A percentile compares a stretch with the other conserved stretches of the same genome.
phyloP scores from a whole-genome alignment of 2,888 invertebrate genomes.

The Callinectes sapidus region DNA sequence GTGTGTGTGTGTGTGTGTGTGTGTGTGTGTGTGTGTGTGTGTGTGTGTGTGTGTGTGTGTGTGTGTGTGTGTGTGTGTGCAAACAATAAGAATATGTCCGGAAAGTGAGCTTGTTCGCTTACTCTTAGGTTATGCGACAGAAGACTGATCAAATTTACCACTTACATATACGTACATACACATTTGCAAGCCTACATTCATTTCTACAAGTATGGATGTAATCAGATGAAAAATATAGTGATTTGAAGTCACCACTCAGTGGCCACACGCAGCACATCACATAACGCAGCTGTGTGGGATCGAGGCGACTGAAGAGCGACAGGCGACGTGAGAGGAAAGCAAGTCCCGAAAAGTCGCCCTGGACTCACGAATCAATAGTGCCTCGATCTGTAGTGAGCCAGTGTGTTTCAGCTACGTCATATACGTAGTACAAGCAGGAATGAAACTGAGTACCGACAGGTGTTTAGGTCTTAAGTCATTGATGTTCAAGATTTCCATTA shows the following conservation, averaged over 20 bases:
- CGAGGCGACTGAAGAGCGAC: not conserved
- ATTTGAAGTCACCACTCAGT: not conserved
- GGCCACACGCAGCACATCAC: not conserved
- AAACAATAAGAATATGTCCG: not conserved
- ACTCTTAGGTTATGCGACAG: not conserved
- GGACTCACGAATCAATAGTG: not conserved
- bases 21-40: slow-evolving; percentile 25
- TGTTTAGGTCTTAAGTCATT: not conserved
- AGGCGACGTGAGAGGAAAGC: not conserved
- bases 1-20: slow-evolving; percentile 19
- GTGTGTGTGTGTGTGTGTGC: slow-evolving; percentile 11
- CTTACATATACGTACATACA: not conserved
- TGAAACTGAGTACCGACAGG: not conserved
- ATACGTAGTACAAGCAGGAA: not conserved
- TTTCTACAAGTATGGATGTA: not conserved
- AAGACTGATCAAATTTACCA: not conserved
- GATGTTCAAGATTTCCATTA: not conserved
- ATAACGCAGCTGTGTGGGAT: not conserved
- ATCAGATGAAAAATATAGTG: not conserved
- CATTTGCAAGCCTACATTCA: not conserved
- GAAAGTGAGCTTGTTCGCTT: not conserved
- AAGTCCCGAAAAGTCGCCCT: not conserved
- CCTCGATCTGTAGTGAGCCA: not conserved
- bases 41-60: slow-evolving; percentile 25
- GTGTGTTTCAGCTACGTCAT: not conserved